phyloP scores from a whole-genome alignment of 2,113 vertebrate species.

The Ceyx melanurus region DNA sequence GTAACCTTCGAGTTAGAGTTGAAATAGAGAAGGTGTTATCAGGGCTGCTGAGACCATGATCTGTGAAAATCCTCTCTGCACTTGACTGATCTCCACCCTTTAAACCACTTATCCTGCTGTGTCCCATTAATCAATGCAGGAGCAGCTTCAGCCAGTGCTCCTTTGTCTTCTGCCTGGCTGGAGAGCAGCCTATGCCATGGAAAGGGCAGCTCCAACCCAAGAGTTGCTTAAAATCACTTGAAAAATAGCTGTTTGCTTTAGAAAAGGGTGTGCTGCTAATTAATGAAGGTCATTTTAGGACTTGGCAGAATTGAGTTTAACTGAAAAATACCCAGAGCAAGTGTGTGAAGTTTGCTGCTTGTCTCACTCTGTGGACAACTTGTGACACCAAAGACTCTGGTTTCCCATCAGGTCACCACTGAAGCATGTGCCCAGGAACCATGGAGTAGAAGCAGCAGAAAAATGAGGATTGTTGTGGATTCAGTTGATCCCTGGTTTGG shows the following conservation, averaged over 20 bases:
- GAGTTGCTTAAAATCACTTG: constrained; percentile 8
- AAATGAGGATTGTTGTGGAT: neutral
- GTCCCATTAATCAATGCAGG: neutral
- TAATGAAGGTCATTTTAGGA: constrained; percentile 37
- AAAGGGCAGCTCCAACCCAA: neutral
- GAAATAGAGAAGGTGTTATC: neutral
- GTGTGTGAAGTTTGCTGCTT: neutral
- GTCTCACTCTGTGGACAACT: neutral
- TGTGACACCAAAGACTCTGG: neutral
- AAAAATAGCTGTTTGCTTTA: constrained; percentile 27
- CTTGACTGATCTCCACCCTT: neutral
- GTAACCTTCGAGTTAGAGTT: neutral
- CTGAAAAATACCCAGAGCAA: neutral
- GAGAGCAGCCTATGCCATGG: neutral
- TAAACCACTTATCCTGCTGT: constrained; percentile 15
- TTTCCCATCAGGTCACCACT: neutral
- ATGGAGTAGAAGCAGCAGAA: neutral
- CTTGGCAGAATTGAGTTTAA: neutral
- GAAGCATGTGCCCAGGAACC: neutral
- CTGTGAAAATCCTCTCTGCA: neutral
- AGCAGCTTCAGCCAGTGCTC: neutral
- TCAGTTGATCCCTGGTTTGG: neutral
- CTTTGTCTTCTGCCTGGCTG: constrained; percentile 10
- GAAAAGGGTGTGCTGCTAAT: constrained; percentile 49
- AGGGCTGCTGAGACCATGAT: neutral